A percentile compares a stretch with the other conserved stretches of the same genome.
Evolutionary conservation across 2,888 invertebrate genomes (phyloP).

Genomic region (Amiota minor): DNA sequence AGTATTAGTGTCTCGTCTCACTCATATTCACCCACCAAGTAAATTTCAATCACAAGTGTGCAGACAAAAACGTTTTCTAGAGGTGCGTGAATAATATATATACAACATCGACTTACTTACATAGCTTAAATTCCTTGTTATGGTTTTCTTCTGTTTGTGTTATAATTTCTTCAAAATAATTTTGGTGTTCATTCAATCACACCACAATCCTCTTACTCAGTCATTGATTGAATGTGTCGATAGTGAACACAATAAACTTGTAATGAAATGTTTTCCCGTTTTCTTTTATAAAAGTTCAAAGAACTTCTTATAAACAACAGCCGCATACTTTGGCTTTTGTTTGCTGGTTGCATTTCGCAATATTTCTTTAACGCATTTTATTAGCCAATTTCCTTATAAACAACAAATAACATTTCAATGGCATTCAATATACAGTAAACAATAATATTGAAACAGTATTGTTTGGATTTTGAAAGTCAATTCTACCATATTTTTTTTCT

Average conservation of each 20-base stretch:
- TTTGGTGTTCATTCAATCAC: neutral
- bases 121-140: too few species aligned
- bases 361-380: neutral
- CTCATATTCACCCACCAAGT: too few species aligned
- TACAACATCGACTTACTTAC: too few species aligned
- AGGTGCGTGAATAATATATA: too few species aligned
- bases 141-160: neutral
- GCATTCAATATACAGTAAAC: neutral
- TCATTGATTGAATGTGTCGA: neutral
- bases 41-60: too few species aligned
- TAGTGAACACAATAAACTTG: neutral
- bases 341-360: conserved; percentile 5
- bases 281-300: conserved; percentile 5
- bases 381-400: conserved; percentile 17
- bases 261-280: neutral
- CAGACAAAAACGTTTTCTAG: too few species aligned
- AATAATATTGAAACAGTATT: neutral
- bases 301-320: neutral
- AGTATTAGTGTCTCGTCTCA: too few species aligned
- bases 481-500: neutral
- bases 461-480: too few species aligned
- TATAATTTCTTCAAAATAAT: neutral
- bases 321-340: neutral
- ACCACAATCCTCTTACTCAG: neutral
- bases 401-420: neutral